Conservation (phyloP, 2,888 invertebrate genomes). For the Rhimphoctona megacephalus region DNA sequence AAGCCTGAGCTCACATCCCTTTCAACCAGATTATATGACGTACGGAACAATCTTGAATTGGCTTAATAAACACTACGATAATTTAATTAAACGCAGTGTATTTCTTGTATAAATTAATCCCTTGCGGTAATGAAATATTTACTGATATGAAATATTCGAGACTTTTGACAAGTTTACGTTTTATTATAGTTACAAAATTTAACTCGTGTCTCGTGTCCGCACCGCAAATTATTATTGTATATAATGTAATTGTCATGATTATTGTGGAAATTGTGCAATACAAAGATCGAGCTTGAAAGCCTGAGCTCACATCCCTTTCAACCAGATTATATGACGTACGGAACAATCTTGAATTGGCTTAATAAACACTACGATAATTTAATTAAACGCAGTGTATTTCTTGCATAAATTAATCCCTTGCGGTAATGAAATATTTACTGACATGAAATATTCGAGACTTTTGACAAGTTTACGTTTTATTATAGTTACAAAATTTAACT, state of each 20-base stretch:
- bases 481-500: too few relatives aligned
- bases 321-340: slow-evolving; percentile 40
- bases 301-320: slow-evolving; percentile 4
- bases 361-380: slow-evolving; percentile 62
- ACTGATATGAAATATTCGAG: not conserved
- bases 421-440: slow-evolving; percentile 10
- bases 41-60: slow-evolving; percentile 35
- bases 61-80: slow-evolving; percentile 62
- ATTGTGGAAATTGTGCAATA: slow-evolving; percentile 54
- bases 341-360: slow-evolving; percentile 49
- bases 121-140: slow-evolving; percentile 11
- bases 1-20: not conserved
- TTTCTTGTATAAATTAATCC: slow-evolving; percentile 38
- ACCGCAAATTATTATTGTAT: slow-evolving; percentile 66
- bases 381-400: slow-evolving; percentile 38
- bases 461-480: too few relatives aligned
- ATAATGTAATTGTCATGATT: slow-evolving; percentile 52
- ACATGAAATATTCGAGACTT: not conserved
- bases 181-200: too few relatives aligned
- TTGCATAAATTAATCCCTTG: slow-evolving; percentile 31
- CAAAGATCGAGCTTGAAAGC: slow-evolving; percentile 37
- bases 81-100: slow-evolving; percentile 48
- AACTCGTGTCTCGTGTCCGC: slow-evolving; percentile 24
- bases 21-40: slow-evolving; percentile 40
- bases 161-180: not conserved